phyloP scores from a whole-genome alignment of 2,113 vertebrate species.

The Steatornis caripensis region DNA sequence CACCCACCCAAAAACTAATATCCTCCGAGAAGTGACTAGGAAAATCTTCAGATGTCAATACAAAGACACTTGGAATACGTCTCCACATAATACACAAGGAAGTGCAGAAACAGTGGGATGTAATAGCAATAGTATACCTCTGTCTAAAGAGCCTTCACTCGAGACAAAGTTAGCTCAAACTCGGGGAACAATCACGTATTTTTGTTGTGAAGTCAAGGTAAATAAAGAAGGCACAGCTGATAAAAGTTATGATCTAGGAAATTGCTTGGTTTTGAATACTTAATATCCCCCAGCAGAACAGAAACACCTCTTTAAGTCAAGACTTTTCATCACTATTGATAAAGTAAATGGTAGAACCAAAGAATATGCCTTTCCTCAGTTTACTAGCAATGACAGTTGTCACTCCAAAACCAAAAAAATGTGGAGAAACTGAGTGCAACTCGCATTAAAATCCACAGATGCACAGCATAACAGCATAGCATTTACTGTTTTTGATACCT shows the following conservation, averaged over 20 bases:
- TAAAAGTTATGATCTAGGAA: neutral
- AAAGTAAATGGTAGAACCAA: neutral
- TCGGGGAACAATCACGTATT: neutral
- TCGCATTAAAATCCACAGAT: neutral
- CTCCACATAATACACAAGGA: neutral
- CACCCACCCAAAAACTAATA: too few relatives aligned
- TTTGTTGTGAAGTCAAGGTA: neutral
- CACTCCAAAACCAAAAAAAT: neutral
- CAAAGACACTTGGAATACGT: neutral
- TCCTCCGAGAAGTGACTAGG: neutral
- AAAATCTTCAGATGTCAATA: neutral
- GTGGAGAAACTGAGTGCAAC: neutral
- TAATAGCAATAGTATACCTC: neutral
- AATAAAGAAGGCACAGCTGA: neutral
- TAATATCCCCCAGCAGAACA: neutral
- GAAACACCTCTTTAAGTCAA: neutral
- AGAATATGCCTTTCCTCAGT: neutral
- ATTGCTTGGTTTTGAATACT: neutral
- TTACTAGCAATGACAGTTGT: neutral
- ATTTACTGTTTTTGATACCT: neutral
- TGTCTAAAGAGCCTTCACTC: neutral
- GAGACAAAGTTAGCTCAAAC: neutral
- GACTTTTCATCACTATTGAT: neutral
- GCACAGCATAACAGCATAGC: neutral
- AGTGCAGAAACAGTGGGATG: neutral